These are phyloP conservation scores for Eupithecia insigniata DNA, from an alignment of 2,888 invertebrate species.

Conservation along the genomic window DNA sequence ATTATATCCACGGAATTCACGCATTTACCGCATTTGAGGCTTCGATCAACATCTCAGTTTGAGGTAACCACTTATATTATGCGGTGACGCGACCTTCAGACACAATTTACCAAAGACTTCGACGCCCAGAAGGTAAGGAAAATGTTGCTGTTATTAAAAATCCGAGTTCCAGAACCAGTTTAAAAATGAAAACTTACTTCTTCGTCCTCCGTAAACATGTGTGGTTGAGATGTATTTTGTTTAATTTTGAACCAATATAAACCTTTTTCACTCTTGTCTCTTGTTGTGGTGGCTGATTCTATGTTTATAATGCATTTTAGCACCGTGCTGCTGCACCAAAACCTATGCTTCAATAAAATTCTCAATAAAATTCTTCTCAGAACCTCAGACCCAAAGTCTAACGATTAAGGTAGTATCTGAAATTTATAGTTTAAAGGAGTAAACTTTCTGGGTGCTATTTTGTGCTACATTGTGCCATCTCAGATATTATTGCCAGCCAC, in stretches of 20 bases:
- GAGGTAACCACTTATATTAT: conserved; percentile 16
- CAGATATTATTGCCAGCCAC: conserved; percentile 23
- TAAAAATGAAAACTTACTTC: not conserved
- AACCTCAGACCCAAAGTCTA: not conserved
- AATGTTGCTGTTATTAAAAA: not conserved
- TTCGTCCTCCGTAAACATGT: not conserved
- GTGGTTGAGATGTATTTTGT: not conserved
- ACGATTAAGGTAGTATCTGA: not conserved
- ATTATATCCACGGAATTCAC: conserved; percentile 15
- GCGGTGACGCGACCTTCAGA: conserved; percentile 15
- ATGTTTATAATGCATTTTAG: too few relatives aligned
- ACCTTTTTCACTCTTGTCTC: too few relatives aligned
- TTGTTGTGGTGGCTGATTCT: too few relatives aligned
- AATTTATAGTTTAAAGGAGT: not conserved
- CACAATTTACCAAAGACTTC: not conserved
- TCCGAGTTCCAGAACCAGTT: too few relatives aligned
- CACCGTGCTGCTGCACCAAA: not conserved
- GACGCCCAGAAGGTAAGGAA: not conserved
- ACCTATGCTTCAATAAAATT: not conserved
- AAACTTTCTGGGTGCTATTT: conserved; percentile 8
- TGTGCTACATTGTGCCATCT: not conserved
- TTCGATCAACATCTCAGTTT: conserved; percentile 17
- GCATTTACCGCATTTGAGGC: conserved; percentile 22
- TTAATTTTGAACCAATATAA: too few relatives aligned
- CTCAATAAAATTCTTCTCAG: not conserved